phyloP scores from a whole-genome alignment of 2,888 invertebrate genomes.

The Achlya flavicornis region DNA sequence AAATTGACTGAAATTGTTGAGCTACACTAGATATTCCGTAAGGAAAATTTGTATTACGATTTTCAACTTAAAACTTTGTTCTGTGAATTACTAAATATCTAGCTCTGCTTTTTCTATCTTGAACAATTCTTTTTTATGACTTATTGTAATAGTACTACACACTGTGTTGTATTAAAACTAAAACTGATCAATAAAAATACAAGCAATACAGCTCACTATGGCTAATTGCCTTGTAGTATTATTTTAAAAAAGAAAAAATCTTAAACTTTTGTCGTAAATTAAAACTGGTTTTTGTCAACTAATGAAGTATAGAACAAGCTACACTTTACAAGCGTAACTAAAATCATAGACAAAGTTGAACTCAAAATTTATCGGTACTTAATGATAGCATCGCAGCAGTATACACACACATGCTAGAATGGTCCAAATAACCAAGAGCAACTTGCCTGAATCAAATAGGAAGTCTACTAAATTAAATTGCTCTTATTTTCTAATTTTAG shows the following conservation, averaged over 20 bases:
- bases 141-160: no score
- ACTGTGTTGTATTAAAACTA: not conserved
- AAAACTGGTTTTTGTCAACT: not conserved
- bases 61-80: no score
- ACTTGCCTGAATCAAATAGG: no score
- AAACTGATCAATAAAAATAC: not conserved
- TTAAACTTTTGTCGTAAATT: not conserved
- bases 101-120: not conserved
- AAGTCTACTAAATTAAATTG: no score
- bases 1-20: not conserved
- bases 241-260: not conserved
- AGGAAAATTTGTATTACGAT: no score
- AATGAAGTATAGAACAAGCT: not conserved
- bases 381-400: no score
- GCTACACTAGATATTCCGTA: no score
- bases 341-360: conserved; percentile 1
- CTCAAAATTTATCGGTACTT: not conserved
- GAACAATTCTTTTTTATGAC: not conserved
- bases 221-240: not conserved
- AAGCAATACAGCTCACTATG: not conserved
- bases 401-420: no score
- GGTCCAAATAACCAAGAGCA: no score
- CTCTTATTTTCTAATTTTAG: no score
- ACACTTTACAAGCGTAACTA: not conserved
- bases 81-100: not conserved